Conservation (phyloP, 2,888 invertebrate species). For the Diabrotica balteata region DNA sequence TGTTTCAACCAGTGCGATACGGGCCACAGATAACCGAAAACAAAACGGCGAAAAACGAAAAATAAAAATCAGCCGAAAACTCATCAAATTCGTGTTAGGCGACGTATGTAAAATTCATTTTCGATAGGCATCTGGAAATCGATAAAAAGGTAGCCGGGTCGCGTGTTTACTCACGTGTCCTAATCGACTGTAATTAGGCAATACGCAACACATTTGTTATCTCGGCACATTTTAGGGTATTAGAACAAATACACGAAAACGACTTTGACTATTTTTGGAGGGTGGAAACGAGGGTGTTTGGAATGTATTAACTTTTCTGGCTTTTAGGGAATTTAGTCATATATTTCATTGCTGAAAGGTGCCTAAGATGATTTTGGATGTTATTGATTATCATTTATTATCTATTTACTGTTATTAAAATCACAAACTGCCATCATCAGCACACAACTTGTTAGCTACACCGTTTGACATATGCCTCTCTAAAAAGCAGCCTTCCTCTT, state of each 20-base stretch:
- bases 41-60: slow-evolving; percentile 4
- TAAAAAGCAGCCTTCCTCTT: no score
- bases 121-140: slow-evolving; percentile 22
- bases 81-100: slow-evolving; percentile 24
- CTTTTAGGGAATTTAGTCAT: no score
- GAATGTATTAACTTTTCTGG: no score
- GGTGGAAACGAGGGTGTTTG: no score
- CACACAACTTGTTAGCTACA: no score
- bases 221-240: background rate
- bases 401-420: no score
- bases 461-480: no score
- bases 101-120: slow-evolving; percentile 17
- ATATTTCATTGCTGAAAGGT: no score
- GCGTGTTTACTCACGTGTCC: slow-evolving; percentile 16
- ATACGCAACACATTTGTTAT: slow-evolving; percentile 8
- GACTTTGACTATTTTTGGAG: background rate
- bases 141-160: slow-evolving; percentile 9
- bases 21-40: slow-evolving; percentile 9
- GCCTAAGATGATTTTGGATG: no score
- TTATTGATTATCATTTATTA: no score
- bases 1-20: background rate
- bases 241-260: slow-evolving; percentile 7
- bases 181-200: slow-evolving; percentile 24
- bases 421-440: no score
- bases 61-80: slow-evolving; percentile 20